Evolutionary conservation across 1,140 invertebrate species (phyloP), one percentile per base, ranked within the genome.

Genomic region (Mamestra configurata): DNA sequence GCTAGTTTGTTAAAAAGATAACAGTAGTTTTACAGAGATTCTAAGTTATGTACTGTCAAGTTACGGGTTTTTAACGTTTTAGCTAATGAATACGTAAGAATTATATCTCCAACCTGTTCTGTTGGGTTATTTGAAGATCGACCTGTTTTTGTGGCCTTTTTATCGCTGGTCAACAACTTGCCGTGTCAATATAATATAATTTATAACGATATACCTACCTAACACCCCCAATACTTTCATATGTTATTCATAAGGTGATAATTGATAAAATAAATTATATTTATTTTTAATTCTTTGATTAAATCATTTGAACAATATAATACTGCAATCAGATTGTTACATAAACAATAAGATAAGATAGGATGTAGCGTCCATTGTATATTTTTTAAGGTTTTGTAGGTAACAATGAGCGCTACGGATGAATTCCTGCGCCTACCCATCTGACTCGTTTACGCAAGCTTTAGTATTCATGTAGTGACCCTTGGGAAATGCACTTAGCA

Each of bases 341-440:
- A 49, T 64, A 53, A 79, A 55, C 66, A 49, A 37, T 13, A 79
- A 75, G 53, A 53, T 59, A 70, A 70, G 72, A 71, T 75, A 66
- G 51, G 46, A 84, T 57, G 79, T 81, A 82, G 59, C 66, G 61
- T 78, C 81, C 61, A 84, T 84, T 84, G 82, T 84, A 68, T 77
- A 81, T 79, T 81, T 83, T 83, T 81, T 83, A 77, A 79, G 40
- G 46, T 71, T 79, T 57, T 68, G 80, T 77, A 82, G 81, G 80
- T 77, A 82, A 82, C 79, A 82, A 84, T 84, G 82, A 71, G 55
- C 46, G 79, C 66, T 79, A 79, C 77, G 77, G 77, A 79, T 81
- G 77, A 77, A 79, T 53, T 79, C 72, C 35, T 35, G 70, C 68
- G 75, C 75, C 71, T 75, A 59, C 77, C 79, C 81, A 79, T 71